Base-by-base conservation (phyloP, 1,140 invertebrate genomes). In the Achroia grisella region DNA sequence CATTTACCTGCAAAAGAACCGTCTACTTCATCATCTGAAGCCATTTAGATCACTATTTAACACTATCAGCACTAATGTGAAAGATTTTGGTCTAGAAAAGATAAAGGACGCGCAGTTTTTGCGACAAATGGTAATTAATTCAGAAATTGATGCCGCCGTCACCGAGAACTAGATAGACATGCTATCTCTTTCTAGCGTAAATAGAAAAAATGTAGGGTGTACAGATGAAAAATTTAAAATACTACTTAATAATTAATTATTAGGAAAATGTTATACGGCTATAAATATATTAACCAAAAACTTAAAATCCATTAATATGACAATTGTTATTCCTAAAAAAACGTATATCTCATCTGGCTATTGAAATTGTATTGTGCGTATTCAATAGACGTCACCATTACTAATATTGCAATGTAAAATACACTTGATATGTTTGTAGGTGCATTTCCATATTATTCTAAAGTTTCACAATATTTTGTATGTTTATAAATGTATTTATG, bases 1-100 rank as follows among this genome's bases (percentile, higher is more conserved):
- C 71, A 80, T 90, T 92, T 89, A 93, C 92, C 92, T 89, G 91
- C 91, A 73, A 90, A 93, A 76, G 88, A 91, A 67, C 92, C 92
- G 66, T 93, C 92, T 64, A 93, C 88, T 87, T 93, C 91, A 62
- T 93, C 92, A 71, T 93, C 92, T 49, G 92, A 93, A 70, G 92
- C 92, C 92, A 93, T 93, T 79, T 74, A 76, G 61, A 73, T 60
- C 55, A 76, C 65, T 67, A 67, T 72, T 67, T 65, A 67, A 65
- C 64, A 80, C 72, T 77, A 77, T 51, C 47, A 54, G 61, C 39
- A 62, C 52, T 62, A 50, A 69, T 61, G 69, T 71, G 42, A 64
- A 66, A 62, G 56, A 74, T 75, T 82, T 75, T 66, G 60, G 62
- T 69, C 61, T 75, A 70, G 62, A 72, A 76, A 78, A 75, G 65